Conservation (phyloP, 2,113 vertebrate species). For the Herpetotheres cachinnans region DNA sequence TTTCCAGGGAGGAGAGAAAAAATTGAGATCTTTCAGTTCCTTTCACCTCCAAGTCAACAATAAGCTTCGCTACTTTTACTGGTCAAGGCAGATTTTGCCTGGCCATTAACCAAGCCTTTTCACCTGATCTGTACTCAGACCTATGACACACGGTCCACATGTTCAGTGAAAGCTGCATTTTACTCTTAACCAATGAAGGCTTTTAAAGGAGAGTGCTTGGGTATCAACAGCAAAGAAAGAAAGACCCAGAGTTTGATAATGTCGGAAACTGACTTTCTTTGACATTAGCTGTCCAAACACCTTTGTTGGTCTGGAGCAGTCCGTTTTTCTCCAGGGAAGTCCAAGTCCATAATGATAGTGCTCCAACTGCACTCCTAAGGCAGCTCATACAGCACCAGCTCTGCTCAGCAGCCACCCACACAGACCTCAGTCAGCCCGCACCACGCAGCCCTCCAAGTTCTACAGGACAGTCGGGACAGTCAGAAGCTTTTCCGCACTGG, state of each 20-base stretch:
- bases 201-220: not conserved
- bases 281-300: not conserved
- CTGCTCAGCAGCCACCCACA: not conserved
- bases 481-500: not conserved
- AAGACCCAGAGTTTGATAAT: not conserved
- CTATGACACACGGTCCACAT: fast-evolving
- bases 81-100: not conserved
- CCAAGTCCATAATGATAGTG: not conserved
- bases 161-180: not conserved
- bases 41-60: not conserved
- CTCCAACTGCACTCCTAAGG: not conserved
- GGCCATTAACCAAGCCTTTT: not conserved
- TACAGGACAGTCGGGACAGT: not conserved
- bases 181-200: not conserved
- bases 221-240: not conserved
- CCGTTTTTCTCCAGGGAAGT: not conserved
- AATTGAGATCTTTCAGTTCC: not conserved
- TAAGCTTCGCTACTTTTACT: not conserved
- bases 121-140: not conserved
- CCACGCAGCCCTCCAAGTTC: not conserved
- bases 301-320: not conserved
- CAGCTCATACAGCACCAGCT: not conserved
- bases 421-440: not conserved
- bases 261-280: not conserved
- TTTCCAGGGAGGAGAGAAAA: not conserved